Evolutionary conservation across 2,888 invertebrate genomes (phyloP).

Genomic region (Brassicogethes aeneus): DNA sequence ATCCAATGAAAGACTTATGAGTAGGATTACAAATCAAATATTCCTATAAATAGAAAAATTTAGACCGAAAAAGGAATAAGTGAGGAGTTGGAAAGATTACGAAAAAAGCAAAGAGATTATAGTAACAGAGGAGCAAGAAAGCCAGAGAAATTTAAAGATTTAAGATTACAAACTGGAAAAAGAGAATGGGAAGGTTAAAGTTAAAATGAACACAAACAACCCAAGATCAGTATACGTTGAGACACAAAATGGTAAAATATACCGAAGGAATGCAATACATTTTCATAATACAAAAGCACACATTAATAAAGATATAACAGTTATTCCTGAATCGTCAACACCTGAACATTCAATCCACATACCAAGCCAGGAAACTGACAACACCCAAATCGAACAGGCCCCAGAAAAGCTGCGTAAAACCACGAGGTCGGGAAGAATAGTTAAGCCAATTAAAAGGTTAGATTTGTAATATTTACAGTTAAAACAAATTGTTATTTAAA

Average conservation of each 20-base stretch:
- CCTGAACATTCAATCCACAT: not conserved
- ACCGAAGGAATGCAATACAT: not conserved
- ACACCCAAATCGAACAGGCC: not conserved
- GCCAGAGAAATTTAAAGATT: not conserved
- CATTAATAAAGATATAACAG: not conserved
- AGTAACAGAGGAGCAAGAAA: not conserved
- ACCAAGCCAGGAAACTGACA: not conserved
- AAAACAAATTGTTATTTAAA: no score
- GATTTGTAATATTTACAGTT: no score
- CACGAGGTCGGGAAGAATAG: slow-evolving; percentile 1
- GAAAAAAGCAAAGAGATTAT: not conserved
- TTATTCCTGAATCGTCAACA: not conserved
- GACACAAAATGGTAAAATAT: not conserved
- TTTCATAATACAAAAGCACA: not conserved
- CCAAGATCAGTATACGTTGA: not conserved
- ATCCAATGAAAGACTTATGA: slow-evolving; percentile 1
- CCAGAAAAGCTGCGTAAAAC: not conserved
- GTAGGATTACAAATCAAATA: slow-evolving; percentile 1
- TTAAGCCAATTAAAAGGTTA: not conserved
- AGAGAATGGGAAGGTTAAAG: not conserved
- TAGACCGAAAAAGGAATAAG: slow-evolving; percentile 2
- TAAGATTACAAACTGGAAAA: not conserved
- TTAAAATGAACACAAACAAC: not conserved
- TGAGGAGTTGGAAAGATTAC: not conserved
- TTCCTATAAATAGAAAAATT: slow-evolving; percentile 3